These are phyloP conservation scores for Australoheros scitulus DNA, from an alignment of 2,113 vertebrate genomes.

Conservation along the genomic window DNA sequence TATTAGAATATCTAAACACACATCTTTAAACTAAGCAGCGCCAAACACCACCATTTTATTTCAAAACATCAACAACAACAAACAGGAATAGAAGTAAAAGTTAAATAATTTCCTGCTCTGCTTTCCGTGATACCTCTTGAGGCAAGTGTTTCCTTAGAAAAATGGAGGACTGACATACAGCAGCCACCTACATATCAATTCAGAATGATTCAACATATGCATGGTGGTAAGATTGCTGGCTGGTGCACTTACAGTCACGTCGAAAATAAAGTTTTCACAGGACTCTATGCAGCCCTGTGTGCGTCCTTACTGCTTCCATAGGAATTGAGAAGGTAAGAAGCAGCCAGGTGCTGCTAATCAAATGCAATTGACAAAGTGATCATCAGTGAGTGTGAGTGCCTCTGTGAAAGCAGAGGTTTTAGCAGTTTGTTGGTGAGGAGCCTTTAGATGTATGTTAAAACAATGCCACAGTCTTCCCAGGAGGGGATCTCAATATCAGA, in stretches of 20 bases:
- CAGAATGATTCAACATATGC: rapidly evolving
- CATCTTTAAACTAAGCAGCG: neutral
- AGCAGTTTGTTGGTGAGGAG: neutral
- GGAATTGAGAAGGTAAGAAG: neutral
- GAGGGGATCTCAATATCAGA: rapidly evolving
- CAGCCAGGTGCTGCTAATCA: neutral
- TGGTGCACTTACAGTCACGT: too few relatives aligned
- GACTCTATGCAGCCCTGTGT: neutral
- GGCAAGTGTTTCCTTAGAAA: too few relatives aligned
- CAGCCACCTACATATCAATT: too few relatives aligned
- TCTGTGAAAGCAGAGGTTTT: neutral
- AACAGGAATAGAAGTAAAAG: neutral
- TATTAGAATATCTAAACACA: neutral
- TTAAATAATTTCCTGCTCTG: too few relatives aligned
- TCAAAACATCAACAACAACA: neutral
- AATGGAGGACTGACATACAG: too few relatives aligned
- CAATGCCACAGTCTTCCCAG: neutral
- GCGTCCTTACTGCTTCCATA: neutral
- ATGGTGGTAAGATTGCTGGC: neutral
- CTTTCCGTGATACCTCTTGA: too few relatives aligned
- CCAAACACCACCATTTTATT: neutral
- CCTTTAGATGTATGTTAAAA: neutral
- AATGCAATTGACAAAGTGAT: neutral
- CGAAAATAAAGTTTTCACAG: neutral
- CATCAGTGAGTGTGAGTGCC: neutral